phyloP scores from a whole-genome alignment of 2,888 invertebrate genomes.

The Emmelina monodactyla region DNA sequence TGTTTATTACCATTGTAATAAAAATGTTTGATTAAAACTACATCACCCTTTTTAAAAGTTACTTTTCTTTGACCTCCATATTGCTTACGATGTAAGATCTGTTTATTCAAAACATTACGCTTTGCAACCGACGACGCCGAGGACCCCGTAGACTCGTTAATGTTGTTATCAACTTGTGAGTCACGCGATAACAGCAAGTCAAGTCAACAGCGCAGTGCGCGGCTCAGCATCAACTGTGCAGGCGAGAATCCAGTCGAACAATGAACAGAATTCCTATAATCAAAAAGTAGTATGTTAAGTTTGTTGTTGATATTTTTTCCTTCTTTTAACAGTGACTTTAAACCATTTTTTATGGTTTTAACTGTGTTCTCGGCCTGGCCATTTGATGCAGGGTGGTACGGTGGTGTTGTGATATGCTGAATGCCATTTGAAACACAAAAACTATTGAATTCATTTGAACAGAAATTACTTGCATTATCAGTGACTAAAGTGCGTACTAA shows the following conservation, averaged over 20 bases:
- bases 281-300: conserved; percentile 12
- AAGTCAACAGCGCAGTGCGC: conserved; percentile 9
- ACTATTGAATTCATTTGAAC: conserved; percentile 5
- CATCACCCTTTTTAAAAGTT: conserved; percentile 4
- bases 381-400: conserved; percentile 13
- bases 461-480: conserved; percentile 14
- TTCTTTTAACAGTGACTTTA: conserved; percentile 8
- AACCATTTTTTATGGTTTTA: conserved; percentile 13
- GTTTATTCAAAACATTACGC: conserved; percentile 8
- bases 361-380: conserved; percentile 15
- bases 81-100: conserved; percentile 8
- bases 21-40: conserved; percentile 9
- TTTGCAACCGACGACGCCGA: background rate
- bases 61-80: conserved; percentile 6
- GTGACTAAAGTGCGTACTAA: conserved; percentile 10
- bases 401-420: conserved; percentile 9
- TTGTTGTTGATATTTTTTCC: conserved; percentile 3
- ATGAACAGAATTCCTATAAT: conserved; percentile 12
- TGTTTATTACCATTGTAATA: conserved; percentile 8
- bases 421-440: conserved; percentile 11
- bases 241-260: conserved; percentile 12
- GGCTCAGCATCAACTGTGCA: conserved; percentile 12
- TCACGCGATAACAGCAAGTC: conserved; percentile 7
- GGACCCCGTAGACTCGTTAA: background rate
- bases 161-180: background rate